Conservation (phyloP, 2,888 invertebrate genomes). For the Phyllotreta striolata region DNA sequence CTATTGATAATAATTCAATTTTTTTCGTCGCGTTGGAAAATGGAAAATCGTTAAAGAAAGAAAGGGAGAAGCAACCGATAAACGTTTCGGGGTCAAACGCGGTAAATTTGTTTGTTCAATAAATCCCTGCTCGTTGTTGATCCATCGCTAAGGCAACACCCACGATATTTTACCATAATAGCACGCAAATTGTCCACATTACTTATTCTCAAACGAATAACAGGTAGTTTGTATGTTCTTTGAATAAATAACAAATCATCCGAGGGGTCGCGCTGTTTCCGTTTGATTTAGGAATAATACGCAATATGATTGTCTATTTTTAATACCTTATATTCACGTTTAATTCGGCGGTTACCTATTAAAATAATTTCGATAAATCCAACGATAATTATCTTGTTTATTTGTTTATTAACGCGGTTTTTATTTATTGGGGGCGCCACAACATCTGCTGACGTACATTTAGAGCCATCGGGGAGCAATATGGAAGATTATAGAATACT, state of each 20-base stretch:
- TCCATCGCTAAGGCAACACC: constrained; percentile 37
- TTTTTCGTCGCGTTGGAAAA: no score
- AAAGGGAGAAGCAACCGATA: no score
- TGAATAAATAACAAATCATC: not conserved
- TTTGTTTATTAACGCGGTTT: not conserved
- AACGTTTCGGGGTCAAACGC: constrained; percentile 28
- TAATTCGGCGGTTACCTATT: no score
- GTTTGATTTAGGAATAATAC: not conserved
- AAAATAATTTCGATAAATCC: not conserved
- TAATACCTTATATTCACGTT: no score
- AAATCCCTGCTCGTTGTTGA: constrained; percentile 44
- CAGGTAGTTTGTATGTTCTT: constrained; percentile 16
- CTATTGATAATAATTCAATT: no score
- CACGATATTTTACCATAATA: constrained; percentile 24
- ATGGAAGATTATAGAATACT: constrained; percentile 5
- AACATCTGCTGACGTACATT: constrained; percentile 7
- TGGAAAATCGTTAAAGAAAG: constrained; percentile 1
- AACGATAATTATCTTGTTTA: not conserved
- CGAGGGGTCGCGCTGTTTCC: not conserved
- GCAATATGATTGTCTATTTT: no score
- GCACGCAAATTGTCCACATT: constrained; percentile 20
- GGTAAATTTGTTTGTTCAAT: constrained; percentile 46
- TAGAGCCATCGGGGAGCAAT: not conserved
- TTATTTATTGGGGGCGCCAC: constrained; percentile 3
- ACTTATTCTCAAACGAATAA: constrained; percentile 9